A percentile compares a stretch with the other conserved stretches of the same genome.
Conservation (phyloP, 1,140 invertebrate genomes). For the Gonioctena quinquepunctata region DNA sequence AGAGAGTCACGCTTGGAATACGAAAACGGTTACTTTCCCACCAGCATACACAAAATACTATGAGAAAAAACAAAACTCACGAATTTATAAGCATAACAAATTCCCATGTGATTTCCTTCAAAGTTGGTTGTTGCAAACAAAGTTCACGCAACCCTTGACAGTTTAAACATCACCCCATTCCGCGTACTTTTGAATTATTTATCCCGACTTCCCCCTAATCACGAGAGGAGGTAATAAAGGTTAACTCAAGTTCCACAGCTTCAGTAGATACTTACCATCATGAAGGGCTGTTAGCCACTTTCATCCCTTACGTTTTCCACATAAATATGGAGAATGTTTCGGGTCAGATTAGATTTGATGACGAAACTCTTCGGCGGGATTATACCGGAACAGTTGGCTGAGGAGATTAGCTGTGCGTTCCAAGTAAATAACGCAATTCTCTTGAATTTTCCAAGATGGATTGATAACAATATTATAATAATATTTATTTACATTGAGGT, state of each 20-base stretch:
- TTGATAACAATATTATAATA: too few relatives aligned
- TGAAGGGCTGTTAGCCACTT: not conserved
- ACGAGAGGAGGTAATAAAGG: not conserved
- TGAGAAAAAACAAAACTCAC: too few relatives aligned
- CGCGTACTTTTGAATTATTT: conserved; percentile 4
- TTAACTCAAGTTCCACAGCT: conserved; percentile 5
- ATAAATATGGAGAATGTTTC: conserved; percentile 9
- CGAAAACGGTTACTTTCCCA: too few relatives aligned
- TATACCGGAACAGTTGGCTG: not conserved
- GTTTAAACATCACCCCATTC: not conserved
- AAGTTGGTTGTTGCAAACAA: too few relatives aligned
- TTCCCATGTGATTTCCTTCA: too few relatives aligned
- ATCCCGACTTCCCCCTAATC: conserved; percentile 1
- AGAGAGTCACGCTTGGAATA: too few relatives aligned
- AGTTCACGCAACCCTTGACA: not conserved
- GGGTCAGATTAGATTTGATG: conserved; percentile 1
- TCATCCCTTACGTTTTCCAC: not conserved
- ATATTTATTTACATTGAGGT: too few relatives aligned
- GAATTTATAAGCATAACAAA: too few relatives aligned
- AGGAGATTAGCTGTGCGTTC: too few relatives aligned
- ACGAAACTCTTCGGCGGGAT: not conserved
- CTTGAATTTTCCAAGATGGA: too few relatives aligned
- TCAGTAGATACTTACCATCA: not conserved
- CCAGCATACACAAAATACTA: too few relatives aligned
- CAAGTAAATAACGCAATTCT: too few relatives aligned